phyloP scores from a whole-genome alignment of 2,888 invertebrate genomes.

The Lasioglossum calceatum region DNA sequence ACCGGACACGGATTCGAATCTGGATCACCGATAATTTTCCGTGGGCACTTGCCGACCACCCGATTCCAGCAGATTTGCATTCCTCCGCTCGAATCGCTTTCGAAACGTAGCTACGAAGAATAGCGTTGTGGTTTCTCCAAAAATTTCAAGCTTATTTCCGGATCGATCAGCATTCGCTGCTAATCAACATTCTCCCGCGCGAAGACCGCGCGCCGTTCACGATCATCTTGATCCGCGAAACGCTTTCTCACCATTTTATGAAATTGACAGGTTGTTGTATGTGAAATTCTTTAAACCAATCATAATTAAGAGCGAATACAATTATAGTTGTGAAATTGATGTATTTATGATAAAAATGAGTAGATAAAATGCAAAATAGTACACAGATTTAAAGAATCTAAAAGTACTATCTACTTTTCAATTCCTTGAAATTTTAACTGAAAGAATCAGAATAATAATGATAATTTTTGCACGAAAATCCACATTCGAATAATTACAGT shows the following conservation, averaged over 20 bases:
- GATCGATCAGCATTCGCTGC: slow-evolving; percentile 32
- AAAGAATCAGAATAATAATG: no score
- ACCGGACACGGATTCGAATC: slow-evolving; percentile 44
- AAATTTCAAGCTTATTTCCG: slow-evolving; percentile 53
- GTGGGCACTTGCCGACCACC: slow-evolving; percentile 4
- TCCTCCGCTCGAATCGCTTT: slow-evolving; percentile 30
- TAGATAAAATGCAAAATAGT: no score
- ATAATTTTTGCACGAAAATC: not conserved
- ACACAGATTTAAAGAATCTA: no score
- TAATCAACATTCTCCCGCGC: slow-evolving; percentile 13
- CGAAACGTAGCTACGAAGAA: slow-evolving; percentile 41
- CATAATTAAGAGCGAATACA: not conserved
- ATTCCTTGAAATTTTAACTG: no score
- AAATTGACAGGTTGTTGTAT: not conserved
- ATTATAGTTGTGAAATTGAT: not conserved
- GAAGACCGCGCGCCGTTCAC: not conserved
- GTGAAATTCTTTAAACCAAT: not conserved
- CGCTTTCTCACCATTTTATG: not conserved
- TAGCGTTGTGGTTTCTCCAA: slow-evolving; percentile 27
- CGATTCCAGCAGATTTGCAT: slow-evolving; percentile 32
- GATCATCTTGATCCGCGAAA: not conserved
- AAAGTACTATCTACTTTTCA: no score
- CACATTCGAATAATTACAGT: no score
- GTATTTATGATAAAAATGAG: no score
- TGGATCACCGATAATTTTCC: slow-evolving; percentile 47